Percentiles rank a stretch among this genome's conserved stretches.
Evolutionary conservation across 2,113 vertebrate species (phyloP).

Genomic region (Bos taurus): ARS-UCD2.0 NC_037351.1:9011501-9012000

Average conservation of each 20-base stretch:
- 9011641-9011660: neutral
- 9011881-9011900: neutral
- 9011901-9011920: neutral
- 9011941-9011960: neutral
- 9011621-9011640: neutral
- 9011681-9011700: neutral
- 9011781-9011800: neutral
- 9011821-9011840: neutral
- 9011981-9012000: neutral
- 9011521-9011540: neutral
- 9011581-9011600: neutral
- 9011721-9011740: rapidly evolving
- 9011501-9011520: neutral
- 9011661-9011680: neutral
- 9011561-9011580: neutral
- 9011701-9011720: neutral
- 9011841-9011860: neutral
- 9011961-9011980: neutral
- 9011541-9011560: neutral
- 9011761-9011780: neutral
- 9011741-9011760: neutral
- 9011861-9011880: neutral
- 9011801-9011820: neutral
- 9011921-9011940: neutral
- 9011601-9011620: neutral